Base-by-base conservation (phyloP, 2,888 invertebrate genomes). In the Diloba caeruleocephala region DNA sequence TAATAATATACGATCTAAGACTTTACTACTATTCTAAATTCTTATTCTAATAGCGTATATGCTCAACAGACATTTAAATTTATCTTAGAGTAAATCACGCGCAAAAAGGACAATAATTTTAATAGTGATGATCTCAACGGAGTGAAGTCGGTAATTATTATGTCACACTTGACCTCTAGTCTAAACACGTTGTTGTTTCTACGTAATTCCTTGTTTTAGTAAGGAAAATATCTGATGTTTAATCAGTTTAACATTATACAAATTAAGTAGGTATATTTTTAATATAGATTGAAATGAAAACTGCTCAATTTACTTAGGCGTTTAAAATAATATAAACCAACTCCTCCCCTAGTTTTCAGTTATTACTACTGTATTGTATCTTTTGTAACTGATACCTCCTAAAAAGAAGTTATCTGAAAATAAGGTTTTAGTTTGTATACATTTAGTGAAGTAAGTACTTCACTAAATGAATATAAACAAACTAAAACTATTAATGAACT, bases 121-220 rank as follows among this genome's bases (percentile, higher is more conserved):
- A 77, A 83, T 81, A 81, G 75, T 67, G 82, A 85, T 88, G 87
- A 87, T 84, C 81, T 87, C 85, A 84, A 79, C 74, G 45, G 57
- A 68, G 69, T 74, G 57, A 59, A 72, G 45, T 72, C 71, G 73
- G 49, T 62, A 65, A 69, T 82, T 71, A 74, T 75, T 79, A 82
- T 82, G 69, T 78, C 66, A 75, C 60, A 64, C 63, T 55, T 62
- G 67, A 65, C 66, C 64, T 61, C 61, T n/a, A n/a, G n/a, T n/a
- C n/a, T 68, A 63, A 62, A 69, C 68, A 56, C 57, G 50, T 52
- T 51, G 45, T 37, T 56, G 26, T 38, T 32, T 55, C 51, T 49
- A 51, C 41, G 54, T 50, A 48, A 60, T 55, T 55, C 52, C 45
- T 48, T 28, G 6, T 52, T 32, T 48, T 61, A 51, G 49, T 53